A percentile compares a stretch with the other conserved stretches of the same genome.
Conservation (phyloP, 2,797 vertebrate species). For the Pempheris klunzingeri region DNA sequence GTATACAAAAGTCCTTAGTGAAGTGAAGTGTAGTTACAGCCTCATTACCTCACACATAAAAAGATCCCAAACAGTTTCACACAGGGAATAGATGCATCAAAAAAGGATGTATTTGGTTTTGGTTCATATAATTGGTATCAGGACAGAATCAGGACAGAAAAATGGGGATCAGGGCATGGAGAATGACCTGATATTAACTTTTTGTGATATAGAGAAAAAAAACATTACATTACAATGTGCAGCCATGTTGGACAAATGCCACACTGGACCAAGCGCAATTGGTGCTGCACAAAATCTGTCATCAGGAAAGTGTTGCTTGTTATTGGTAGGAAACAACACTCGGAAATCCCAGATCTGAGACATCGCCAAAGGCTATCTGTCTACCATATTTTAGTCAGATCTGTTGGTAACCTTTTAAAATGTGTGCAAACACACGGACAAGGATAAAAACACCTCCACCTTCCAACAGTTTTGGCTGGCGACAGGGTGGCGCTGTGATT, state of each 20-base stretch:
- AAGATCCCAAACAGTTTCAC: background rate
- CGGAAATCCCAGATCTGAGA: slow-evolving; percentile 28
- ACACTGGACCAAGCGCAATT: background rate
- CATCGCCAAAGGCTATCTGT: slow-evolving; percentile 9
- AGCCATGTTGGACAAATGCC: background rate
- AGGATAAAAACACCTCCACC: slow-evolving; percentile 3
- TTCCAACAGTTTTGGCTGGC: slow-evolving; percentile 1
- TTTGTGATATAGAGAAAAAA: background rate
- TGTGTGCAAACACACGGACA: slow-evolving; percentile 12
- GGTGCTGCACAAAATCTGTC: background rate
- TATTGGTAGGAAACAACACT: slow-evolving; percentile 32
- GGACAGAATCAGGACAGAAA: background rate
- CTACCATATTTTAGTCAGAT: slow-evolving; percentile 22
- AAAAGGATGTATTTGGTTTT: background rate
- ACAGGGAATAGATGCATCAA: background rate
- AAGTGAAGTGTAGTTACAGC: background rate
- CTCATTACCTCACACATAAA: no score
- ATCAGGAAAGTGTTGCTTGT: slow-evolving; percentile 39
- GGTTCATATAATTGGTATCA: background rate
- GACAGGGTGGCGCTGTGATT: slow-evolving; percentile 32
- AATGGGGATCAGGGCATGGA: background rate
- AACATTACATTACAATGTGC: background rate
- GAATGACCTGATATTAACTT: background rate
- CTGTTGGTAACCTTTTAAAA: slow-evolving; percentile 35
- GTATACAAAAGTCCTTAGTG: background rate